Evolutionary conservation across 2,113 vertebrate species (phyloP).

Genomic region (Prunella himalayana): DNA sequence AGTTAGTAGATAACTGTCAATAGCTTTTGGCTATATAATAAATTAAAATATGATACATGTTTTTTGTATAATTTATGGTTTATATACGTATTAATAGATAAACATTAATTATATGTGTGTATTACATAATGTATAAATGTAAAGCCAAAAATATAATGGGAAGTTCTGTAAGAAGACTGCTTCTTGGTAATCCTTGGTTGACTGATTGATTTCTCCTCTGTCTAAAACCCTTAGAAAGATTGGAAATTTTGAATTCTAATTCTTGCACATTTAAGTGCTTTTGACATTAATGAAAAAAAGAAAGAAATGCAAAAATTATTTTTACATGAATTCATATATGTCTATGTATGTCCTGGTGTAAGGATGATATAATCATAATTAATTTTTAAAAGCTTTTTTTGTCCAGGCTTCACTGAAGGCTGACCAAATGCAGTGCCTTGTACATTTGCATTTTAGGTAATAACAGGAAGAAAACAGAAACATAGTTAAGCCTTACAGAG

Average conservation of each 20-base stretch:
- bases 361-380: not conserved
- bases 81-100: not conserved
- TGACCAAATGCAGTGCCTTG: not conserved
- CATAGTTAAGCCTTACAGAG: not conserved
- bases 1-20: not conserved
- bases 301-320: constrained; percentile 14
- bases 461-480: not conserved
- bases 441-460: not conserved
- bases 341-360: not conserved
- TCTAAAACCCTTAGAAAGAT: not conserved
- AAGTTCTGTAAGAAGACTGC: not conserved
- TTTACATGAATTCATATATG: not conserved
- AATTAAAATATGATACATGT: not conserved
- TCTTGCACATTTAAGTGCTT: constrained; percentile 4
- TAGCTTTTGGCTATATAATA: not conserved
- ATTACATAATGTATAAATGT: not conserved
- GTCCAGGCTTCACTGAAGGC: not conserved
- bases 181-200: not conserved
- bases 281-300: not conserved
- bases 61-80: not conserved
- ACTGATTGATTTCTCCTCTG: constrained; percentile 21
- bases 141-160: not conserved
- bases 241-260: constrained; percentile 17
- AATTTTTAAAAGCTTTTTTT: not conserved
- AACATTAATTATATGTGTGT: not conserved